These are phyloP conservation scores for Lithodes maja DNA, from an alignment of 2,888 invertebrate genomes.

Conservation along the genomic window DNA sequence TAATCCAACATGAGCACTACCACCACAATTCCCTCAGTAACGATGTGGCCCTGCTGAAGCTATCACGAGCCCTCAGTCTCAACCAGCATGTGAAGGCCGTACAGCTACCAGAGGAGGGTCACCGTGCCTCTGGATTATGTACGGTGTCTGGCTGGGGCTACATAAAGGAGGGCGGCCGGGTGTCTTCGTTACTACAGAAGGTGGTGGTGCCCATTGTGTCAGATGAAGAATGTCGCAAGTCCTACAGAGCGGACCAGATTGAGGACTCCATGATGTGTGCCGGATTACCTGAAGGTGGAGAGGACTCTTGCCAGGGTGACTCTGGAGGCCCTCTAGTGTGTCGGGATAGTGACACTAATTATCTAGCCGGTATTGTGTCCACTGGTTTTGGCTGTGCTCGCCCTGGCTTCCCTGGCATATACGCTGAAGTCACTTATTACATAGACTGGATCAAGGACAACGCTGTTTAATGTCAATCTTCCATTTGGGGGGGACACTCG, in stretches of 20 bases:
- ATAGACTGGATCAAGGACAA: constrained; percentile 70
- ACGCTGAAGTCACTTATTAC: constrained; percentile 71
- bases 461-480: not conserved
- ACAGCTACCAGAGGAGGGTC: constrained; percentile 43
- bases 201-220: constrained; percentile 71
- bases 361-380: constrained; percentile 71
- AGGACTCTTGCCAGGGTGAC: constrained; percentile 72
- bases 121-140: constrained; percentile 64
- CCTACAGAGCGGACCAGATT: constrained; percentile 64
- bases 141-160: constrained; percentile 71
- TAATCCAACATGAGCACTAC: constrained; percentile 61
- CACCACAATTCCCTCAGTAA: constrained; percentile 41
- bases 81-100: constrained; percentile 40
- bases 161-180: constrained; percentile 37
- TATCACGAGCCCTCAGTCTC: constrained; percentile 47
- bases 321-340: constrained; percentile 72
- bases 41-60: constrained; percentile 56
- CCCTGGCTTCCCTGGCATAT: constrained; percentile 71
- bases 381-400: constrained; percentile 71
- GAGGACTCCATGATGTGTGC: constrained; percentile 72
- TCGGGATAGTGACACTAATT: constrained; percentile 46
- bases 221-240: constrained; percentile 68
- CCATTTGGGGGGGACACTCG: not conserved
- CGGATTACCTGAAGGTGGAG: constrained; percentile 70
- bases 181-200: constrained; percentile 55